Conservation (phyloP, 1,140 invertebrate species). For the Theocolax elegans region DNA sequence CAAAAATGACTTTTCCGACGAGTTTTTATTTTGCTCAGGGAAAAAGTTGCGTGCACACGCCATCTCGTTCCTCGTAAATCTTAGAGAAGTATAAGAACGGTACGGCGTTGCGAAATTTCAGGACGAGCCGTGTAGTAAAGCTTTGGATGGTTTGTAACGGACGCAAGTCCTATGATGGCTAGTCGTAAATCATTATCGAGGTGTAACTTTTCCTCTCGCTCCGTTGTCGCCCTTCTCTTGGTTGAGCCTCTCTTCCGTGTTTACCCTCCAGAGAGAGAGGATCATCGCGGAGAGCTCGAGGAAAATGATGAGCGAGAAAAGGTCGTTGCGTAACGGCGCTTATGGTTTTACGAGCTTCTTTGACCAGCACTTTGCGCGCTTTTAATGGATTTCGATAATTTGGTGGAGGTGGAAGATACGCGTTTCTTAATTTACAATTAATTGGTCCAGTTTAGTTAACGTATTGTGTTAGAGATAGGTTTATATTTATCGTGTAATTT, state of each 20-base stretch:
- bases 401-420: too few relatives aligned
- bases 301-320: neutral
- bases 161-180: neutral
- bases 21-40: conserved; percentile 11
- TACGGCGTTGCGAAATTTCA: conserved; percentile 30
- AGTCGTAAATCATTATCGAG: conserved; percentile 41
- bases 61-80: conserved; percentile 2
- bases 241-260: neutral
- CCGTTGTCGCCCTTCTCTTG: neutral
- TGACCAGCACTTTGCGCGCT: neutral
- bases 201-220: conserved; percentile 5
- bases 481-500: too few relatives aligned
- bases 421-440: too few relatives aligned
- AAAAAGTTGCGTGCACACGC: conserved; percentile 24
- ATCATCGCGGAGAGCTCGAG: neutral
- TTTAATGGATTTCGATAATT: neutral
- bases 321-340: conserved; percentile 31
- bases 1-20: neutral
- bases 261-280: conserved; percentile 3
- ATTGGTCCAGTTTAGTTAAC: too few relatives aligned
- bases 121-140: conserved; percentile 31
- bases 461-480: too few relatives aligned
- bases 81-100: neutral
- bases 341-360: conserved; percentile 32
- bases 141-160: conserved; percentile 23